These are phyloP conservation scores for Labeo catla DNA, from an alignment of 2,113 vertebrate genomes.

Conservation along the genomic window DNA sequence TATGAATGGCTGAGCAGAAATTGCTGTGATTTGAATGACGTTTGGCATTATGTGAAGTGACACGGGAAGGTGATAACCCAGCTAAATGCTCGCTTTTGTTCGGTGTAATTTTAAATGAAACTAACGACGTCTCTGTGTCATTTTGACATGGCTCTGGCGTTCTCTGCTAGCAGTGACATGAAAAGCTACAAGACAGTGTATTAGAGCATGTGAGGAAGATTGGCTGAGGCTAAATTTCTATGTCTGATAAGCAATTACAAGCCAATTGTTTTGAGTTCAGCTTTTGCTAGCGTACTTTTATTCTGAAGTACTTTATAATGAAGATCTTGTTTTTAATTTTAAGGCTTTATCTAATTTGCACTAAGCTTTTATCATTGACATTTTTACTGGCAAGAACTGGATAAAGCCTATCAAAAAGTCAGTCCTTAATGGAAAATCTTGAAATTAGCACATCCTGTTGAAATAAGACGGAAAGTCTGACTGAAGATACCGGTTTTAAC, in stretches of 20 bases:
- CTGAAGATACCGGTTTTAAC: constrained; percentile 41
- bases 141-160: constrained; percentile 1
- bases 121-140: constrained; percentile 39
- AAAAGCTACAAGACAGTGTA: constrained; percentile 27
- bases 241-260: constrained; percentile 25
- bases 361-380: constrained; percentile 12
- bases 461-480: constrained; percentile 5
- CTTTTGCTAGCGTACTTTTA: background rate
- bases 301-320: background rate
- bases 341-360: background rate
- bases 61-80: constrained; percentile 48
- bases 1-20: constrained; percentile 9
- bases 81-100: constrained; percentile 46
- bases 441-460: constrained; percentile 40
- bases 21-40: constrained; percentile 39
- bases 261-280: constrained; percentile 16
- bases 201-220: constrained; percentile 9
- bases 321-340: background rate
- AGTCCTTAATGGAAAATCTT: background rate
- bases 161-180: constrained; percentile 12
- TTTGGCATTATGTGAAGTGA: constrained; percentile 39
- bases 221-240: background rate
- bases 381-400: constrained; percentile 4
- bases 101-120: constrained; percentile 49
- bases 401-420: constrained; percentile 13